Evolutionary conservation across 1,140 invertebrate species (phyloP).

Genomic region (Neodiprion lecontei): DNA sequence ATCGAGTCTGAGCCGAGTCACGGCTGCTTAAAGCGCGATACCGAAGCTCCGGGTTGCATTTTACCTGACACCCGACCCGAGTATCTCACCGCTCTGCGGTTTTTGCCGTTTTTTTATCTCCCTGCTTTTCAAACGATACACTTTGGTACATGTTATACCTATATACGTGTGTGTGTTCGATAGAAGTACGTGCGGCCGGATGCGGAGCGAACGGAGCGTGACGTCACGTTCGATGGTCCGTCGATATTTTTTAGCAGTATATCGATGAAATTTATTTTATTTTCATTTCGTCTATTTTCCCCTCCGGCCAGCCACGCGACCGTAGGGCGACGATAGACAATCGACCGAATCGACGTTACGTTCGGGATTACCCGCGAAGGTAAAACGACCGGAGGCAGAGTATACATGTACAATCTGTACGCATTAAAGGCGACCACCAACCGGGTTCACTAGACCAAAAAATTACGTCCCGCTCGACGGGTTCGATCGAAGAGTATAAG

Average conservation of each 20-base stretch:
- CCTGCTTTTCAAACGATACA: no score
- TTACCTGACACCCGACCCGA: no score
- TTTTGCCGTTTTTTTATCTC: no score
- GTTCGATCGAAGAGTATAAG: neutral
- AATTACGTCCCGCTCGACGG: constrained; percentile 9
- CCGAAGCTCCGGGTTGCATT: no score
- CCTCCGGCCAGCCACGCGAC: neutral
- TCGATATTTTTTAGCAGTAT: neutral
- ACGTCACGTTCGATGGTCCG: neutral
- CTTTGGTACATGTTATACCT: no score
- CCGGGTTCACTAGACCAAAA: constrained; percentile 15
- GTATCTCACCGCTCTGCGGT: no score
- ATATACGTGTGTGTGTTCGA: neutral
- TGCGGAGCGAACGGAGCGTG: neutral
- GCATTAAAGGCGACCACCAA: neutral
- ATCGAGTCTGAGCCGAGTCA: no score
- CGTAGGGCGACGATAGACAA: neutral
- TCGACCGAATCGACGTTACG: neutral
- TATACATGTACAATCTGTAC: no score
- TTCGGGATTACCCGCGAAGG: no score
- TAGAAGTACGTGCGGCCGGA: neutral
- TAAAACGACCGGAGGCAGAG: no score
- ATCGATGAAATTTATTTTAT: neutral
- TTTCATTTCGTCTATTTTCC: neutral
- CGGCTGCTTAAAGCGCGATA: no score